Conservation (phyloP, 2,113 vertebrate genomes). For the Motacilla alba region DNA sequence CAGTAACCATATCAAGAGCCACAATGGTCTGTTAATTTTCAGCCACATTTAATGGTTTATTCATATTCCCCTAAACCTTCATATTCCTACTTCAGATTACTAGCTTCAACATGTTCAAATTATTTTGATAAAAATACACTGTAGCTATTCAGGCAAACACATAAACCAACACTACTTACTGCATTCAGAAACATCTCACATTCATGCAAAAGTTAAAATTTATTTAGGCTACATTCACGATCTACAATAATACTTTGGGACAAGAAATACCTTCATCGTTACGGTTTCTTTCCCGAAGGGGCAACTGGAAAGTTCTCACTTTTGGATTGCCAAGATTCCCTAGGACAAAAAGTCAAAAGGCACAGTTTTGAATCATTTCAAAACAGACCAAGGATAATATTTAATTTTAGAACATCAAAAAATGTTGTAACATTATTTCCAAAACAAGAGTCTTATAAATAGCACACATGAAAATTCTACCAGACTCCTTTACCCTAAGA, state of each 20-base stretch:
- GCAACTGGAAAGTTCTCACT: constrained; percentile 56
- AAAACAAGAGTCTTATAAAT: background rate
- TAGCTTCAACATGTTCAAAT: background rate
- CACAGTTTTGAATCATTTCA: background rate
- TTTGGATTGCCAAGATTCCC: constrained; percentile 65
- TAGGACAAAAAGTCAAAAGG: constrained; percentile 11
- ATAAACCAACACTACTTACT: background rate
- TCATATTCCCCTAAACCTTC: background rate
- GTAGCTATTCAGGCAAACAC: background rate
- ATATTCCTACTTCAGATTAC: background rate
- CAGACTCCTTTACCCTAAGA: background rate
- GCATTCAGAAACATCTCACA: background rate
- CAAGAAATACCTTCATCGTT: constrained; percentile 73
- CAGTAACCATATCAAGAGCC: background rate
- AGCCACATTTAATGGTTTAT: background rate
- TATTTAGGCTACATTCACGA: background rate
- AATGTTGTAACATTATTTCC: background rate
- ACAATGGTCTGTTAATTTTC: background rate
- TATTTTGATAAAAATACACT: background rate
- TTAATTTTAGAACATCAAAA: background rate
- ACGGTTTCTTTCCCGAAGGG: constrained; percentile 55
- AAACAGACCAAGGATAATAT: background rate
- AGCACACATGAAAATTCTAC: background rate
- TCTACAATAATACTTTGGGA: background rate
- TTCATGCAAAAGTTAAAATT: background rate